phyloP scores from a whole-genome alignment of 1,140 invertebrate genomes.

The Geopemphigus sp. region DNA sequence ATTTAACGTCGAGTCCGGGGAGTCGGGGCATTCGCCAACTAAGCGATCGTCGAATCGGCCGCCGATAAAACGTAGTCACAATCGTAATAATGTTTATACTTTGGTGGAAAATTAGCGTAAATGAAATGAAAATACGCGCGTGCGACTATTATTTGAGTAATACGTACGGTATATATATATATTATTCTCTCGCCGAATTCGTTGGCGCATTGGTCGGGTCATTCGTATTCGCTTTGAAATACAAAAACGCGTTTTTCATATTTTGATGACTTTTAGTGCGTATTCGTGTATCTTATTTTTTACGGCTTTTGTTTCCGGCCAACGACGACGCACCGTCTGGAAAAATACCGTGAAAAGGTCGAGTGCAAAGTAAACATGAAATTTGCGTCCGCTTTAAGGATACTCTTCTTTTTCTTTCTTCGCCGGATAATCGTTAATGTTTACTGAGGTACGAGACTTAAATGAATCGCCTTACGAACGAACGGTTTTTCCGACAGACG shows the following conservation, averaged over 20 bases:
- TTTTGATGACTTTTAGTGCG: slow-evolving; percentile 12
- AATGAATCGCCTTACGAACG: not conserved
- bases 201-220: not conserved
- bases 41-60: no score
- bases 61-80: no score
- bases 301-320: not conserved
- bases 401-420: not conserved
- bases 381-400: slow-evolving; percentile 17
- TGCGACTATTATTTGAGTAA: no score
- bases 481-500: not conserved
- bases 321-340: not conserved
- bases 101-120: no score
- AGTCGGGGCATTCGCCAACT: no score
- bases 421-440: not conserved
- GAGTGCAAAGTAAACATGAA: slow-evolving; percentile 38
- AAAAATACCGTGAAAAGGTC: slow-evolving; percentile 33
- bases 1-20: no score
- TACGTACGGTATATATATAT: no score
- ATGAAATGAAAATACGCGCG: no score
- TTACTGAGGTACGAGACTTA: not conserved
- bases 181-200: not conserved
- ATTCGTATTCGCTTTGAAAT: not conserved
- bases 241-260: not conserved
- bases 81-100: no score
- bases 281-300: slow-evolving; percentile 17